phyloP scores from a whole-genome alignment of 2,797 vertebrate genomes.

The Carduelis carduelis region DNA sequence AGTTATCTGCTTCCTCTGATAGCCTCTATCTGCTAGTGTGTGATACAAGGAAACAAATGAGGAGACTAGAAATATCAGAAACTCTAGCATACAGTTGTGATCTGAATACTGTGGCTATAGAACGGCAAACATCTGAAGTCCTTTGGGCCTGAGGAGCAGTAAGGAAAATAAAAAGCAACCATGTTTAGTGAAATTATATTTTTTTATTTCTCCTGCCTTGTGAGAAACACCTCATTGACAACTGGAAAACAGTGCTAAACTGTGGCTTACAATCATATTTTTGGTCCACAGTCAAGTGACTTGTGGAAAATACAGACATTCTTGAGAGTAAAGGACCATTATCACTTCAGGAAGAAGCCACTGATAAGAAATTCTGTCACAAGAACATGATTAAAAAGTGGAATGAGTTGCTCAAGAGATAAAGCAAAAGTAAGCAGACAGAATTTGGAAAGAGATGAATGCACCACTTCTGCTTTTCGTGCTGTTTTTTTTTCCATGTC shows the following conservation, averaged over 20 bases:
- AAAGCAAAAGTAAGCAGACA: background rate
- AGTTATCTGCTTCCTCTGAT: background rate
- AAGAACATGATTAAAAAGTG: background rate
- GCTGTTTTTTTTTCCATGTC: background rate
- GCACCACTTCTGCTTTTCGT: background rate
- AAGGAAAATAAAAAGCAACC: background rate
- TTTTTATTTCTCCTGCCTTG: background rate
- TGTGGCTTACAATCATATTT: background rate
- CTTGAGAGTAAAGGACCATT: background rate
- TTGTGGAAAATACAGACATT: background rate
- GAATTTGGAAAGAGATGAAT: background rate
- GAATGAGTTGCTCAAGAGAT: background rate
- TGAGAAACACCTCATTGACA: background rate
- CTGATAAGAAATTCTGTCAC: background rate
- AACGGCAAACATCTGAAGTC: background rate
- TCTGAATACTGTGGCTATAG: background rate
- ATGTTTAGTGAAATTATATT: background rate
- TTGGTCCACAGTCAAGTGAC: background rate
- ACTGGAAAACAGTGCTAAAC: background rate
- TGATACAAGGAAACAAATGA: background rate
- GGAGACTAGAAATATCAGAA: background rate
- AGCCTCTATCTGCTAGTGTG: fast-evolving
- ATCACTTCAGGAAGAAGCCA: background rate
- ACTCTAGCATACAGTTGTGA: fast-evolving
- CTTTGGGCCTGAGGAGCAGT: background rate